Evolutionary conservation across 2,113 vertebrate genomes (phyloP), one percentile per base, ranked within the genome.

Genomic region (Phocoena phocoena): DNA sequence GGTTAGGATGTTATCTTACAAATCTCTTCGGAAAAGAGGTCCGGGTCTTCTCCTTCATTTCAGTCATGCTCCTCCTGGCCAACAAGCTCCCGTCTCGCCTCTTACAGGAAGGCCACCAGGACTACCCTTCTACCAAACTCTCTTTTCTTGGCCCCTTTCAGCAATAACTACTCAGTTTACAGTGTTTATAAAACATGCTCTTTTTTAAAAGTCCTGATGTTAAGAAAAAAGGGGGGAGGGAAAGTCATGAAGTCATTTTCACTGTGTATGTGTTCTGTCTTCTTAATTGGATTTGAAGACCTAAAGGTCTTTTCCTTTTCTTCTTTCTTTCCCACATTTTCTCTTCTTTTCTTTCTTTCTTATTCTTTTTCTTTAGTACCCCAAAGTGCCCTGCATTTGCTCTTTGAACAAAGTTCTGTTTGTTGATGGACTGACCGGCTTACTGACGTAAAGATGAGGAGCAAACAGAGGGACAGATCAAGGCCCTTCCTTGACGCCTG

Each of bases 231-330:
- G 1, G 23, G 63, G 47, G 6, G 55, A 41, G 44, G 33, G 41
- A 15, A 70, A 50, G 80, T 95, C 60, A 76, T 63, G 71, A 94
- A 84, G 93, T 90, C 38, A 63, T 96, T 96, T 95, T 90, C 70
- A 79, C 33, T 63, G 33, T 33, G 8, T 89, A 53, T 92, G 60
- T 55, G 25, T 95, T 97, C 63, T 89, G 58, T 96, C 74, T 92
- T 96, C 85, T 90, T 96, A 97, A 97, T 79, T 97, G 62, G 55
- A 70, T 97, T 96, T 93, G 95, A 97, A 96, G 90, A 94, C 65
- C 81, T 90, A 81, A 85, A 85, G 71, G 12, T 96, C 36, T 93
- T 53, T 93, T 26, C 12, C 55, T 58, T 33, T 31, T 3, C 21
- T 55, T 15, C 31, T 36, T 44, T 47, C 6, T 26, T 1, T 67